Evolutionary conservation across 2,113 vertebrate species (phyloP).

Genomic region (Recurvirostra avosetta): DNA sequence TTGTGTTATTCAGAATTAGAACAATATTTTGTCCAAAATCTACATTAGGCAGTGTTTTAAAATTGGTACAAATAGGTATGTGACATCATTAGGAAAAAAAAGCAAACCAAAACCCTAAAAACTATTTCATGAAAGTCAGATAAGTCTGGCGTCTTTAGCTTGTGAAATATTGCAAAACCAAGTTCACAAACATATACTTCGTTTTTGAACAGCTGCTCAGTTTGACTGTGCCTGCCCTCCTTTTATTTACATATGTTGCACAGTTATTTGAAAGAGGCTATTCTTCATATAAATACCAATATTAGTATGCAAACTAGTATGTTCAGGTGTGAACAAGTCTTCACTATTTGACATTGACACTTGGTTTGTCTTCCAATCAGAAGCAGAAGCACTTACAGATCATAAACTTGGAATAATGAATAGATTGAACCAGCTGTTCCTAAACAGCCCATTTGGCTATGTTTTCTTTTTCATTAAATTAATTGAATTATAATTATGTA

Average conservation of each 20-base stretch:
- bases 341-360: conserved; percentile 6
- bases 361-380: background rate
- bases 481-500: background rate
- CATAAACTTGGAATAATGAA: conserved; percentile 20
- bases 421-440: conserved; percentile 20
- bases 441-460: background rate
- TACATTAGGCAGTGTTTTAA: background rate
- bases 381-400: background rate
- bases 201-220: conserved; percentile 11
- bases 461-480: background rate
- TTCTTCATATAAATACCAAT: conserved; percentile 1
- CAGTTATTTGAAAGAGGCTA: background rate
- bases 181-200: background rate
- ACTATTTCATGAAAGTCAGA: background rate
- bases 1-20: background rate
- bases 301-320: conserved; percentile 39
- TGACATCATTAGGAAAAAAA: background rate
- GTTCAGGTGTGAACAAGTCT: conserved; percentile 44
- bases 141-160: background rate
- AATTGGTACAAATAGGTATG: background rate
- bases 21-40: background rate
- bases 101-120: background rate
- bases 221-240: conserved; percentile 10
- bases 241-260: conserved; percentile 39
- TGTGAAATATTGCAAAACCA: background rate